phyloP scores from a whole-genome alignment of 2,113 vertebrate species.

The Bos javanicus region DNA sequence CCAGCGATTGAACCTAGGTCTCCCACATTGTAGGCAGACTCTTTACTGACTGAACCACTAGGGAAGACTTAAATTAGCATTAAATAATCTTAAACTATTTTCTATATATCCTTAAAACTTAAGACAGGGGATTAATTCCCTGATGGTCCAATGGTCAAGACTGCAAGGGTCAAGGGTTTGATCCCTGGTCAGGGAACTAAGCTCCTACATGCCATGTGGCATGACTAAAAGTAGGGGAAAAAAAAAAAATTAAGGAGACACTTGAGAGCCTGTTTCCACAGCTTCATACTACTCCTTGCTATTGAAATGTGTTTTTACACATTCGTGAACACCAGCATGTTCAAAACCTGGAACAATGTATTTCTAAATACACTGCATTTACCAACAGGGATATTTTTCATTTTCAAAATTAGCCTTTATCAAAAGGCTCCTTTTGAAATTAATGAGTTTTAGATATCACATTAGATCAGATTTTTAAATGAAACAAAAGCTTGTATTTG shows the following conservation, averaged over 20 bases:
- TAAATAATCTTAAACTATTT: neutral
- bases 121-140: neutral
- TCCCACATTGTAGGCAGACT: neutral
- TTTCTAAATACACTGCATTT: neutral
- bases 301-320: neutral
- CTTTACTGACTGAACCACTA: neutral
- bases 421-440: neutral
- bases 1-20: neutral
- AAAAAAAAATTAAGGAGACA: neutral
- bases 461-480: slow-evolving; percentile 22
- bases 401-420: slow-evolving; percentile 10
- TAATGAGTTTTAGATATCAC: neutral
- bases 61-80: neutral
- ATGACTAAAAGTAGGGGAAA: neutral
- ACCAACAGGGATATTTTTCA: neutral
- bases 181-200: neutral
- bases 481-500: neutral
- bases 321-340: neutral
- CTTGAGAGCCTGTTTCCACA: neutral
- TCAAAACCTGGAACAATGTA: neutral
- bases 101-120: neutral
- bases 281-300: neutral
- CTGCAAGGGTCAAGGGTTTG: neutral
- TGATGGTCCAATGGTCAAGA: neutral
- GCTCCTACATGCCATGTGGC: neutral